Percentiles rank a stretch among this genome's conserved stretches.
Conservation (phyloP, 2,113 vertebrate species). For the Psittacara wagleri region DNA sequence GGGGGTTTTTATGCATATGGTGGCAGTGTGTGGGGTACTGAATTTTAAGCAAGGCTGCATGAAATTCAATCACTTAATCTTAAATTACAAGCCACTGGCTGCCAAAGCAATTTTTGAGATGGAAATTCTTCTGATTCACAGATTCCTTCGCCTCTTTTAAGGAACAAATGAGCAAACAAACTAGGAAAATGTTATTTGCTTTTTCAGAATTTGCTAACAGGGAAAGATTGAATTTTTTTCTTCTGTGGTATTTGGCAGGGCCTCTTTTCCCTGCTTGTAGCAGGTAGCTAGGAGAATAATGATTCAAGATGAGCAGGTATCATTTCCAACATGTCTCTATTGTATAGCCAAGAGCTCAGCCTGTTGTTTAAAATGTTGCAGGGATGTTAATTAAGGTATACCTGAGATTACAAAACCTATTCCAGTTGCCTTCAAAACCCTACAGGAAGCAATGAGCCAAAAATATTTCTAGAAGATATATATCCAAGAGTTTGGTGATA, state of each 20-base stretch:
- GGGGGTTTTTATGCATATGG: not conserved
- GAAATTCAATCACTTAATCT: slow-evolving; percentile 58
- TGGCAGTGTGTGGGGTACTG: not conserved
- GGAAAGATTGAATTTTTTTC: slow-evolving; percentile 74
- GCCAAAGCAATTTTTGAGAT: slow-evolving; percentile 55
- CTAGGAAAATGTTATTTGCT: slow-evolving; percentile 40
- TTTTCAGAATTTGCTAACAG: slow-evolving; percentile 77
- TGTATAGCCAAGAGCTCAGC: slow-evolving; percentile 34
- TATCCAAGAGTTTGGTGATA: not conserved
- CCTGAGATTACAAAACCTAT: not conserved
- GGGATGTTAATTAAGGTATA: slow-evolving; percentile 34
- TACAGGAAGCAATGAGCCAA: not conserved
- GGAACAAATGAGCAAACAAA: slow-evolving; percentile 41
- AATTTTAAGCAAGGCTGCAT: slow-evolving; percentile 47
- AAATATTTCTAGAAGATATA: not conserved
- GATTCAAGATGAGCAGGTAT: slow-evolving; percentile 31
- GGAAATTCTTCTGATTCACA: slow-evolving; percentile 48
- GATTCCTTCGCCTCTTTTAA: slow-evolving; percentile 38
- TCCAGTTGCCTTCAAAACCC: not conserved
- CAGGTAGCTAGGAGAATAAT: slow-evolving; percentile 76
- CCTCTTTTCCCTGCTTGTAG: slow-evolving; percentile 80
- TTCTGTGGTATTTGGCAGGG: slow-evolving; percentile 78
- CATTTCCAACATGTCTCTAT: slow-evolving; percentile 47
- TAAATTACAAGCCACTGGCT: slow-evolving; percentile 58
- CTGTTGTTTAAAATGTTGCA: slow-evolving; percentile 40